A percentile compares a stretch with the other conserved stretches of the same genome.
These are phyloP conservation scores for Cyprinodon variegatus DNA, from an alignment of 2,113 vertebrate genomes.

Conservation along the genomic window DNA sequence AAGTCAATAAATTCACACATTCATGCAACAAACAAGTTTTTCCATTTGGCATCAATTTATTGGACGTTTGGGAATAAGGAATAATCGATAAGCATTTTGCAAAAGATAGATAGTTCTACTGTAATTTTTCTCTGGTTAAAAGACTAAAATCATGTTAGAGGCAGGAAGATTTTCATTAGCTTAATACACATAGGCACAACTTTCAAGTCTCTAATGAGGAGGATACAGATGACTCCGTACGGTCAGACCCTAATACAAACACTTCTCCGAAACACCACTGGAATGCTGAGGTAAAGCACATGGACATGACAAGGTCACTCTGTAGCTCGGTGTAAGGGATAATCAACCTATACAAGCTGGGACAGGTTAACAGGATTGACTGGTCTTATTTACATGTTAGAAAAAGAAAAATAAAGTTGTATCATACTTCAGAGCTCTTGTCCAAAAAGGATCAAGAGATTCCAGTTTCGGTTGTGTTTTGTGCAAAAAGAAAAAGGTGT, in stretches of 20 bases:
- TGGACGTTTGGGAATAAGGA: slow-evolving; percentile 62
- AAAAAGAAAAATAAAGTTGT: slow-evolving; percentile 6
- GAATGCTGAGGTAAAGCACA: slow-evolving; percentile 73
- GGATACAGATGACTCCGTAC: slow-evolving; percentile 59
- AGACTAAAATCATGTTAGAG: slow-evolving; percentile 70
- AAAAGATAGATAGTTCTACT: slow-evolving; percentile 72
- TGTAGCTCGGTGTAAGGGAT: slow-evolving; percentile 49
- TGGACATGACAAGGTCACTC: slow-evolving; percentile 41
- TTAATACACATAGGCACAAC: slow-evolving; percentile 73
- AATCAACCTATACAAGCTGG: slow-evolving; percentile 46
- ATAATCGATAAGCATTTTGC: slow-evolving; percentile 69
- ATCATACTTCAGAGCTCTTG: slow-evolving; percentile 53
- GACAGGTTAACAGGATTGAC: slow-evolving; percentile 44
- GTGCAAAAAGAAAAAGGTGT: slow-evolving; percentile 39
- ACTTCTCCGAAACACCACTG: slow-evolving; percentile 56
- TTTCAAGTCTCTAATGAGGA: slow-evolving; percentile 69
- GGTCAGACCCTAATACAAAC: slow-evolving; percentile 60
- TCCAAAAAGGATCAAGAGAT: slow-evolving; percentile 21
- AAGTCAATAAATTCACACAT: slow-evolving; percentile 7
- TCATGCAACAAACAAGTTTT: slow-evolving; percentile 22
- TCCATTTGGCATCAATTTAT: slow-evolving; percentile 77
- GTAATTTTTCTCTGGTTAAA: slow-evolving; percentile 70
- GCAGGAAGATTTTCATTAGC: slow-evolving; percentile 66
- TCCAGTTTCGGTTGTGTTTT: slow-evolving; percentile 45
- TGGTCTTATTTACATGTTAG: slow-evolving; percentile 68